Percentiles rank a stretch among this genome's conserved stretches.
Conservation (phyloP, 2,797 vertebrate genomes). For the Triplophysa yarkandensis region DNA sequence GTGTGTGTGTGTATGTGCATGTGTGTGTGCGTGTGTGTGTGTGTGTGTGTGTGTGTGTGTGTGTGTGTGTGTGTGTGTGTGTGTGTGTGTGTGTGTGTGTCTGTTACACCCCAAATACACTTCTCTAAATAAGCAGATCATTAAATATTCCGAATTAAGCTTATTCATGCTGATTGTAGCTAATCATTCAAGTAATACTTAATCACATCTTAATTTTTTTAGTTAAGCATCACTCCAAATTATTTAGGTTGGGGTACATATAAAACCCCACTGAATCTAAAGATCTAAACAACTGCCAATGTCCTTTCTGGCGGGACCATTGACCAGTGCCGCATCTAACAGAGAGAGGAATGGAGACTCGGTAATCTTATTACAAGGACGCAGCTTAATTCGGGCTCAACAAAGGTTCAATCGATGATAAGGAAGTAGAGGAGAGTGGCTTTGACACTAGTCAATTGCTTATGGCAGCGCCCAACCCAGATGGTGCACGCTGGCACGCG, state of each 20-base stretch:
- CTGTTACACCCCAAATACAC: too few relatives aligned
- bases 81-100: neutral
- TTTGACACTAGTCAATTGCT: conserved; percentile 59
- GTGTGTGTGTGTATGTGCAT: too few relatives aligned
- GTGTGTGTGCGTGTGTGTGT: too few relatives aligned
- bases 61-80: neutral
- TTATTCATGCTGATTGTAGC: neutral
- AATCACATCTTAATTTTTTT: neutral
- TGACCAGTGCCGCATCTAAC: conserved; percentile 37
- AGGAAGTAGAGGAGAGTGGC: conserved; percentile 55
- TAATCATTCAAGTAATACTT: conserved; percentile 5
- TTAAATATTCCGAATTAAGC: neutral
- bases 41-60: neutral
- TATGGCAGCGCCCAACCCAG: conserved; percentile 53
- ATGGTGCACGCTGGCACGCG: conserved; percentile 44
- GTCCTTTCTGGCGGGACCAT: conserved; percentile 30
- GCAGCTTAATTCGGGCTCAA: conserved; percentile 55
- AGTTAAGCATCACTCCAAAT: neutral
- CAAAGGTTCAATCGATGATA: conserved; percentile 59
- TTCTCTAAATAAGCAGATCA: neutral
- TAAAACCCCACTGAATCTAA: conserved; percentile 36
- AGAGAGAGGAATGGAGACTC: conserved; percentile 38
- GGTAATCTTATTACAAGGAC: conserved; percentile 58
- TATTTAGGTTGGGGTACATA: conserved; percentile 7
- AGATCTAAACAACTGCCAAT: conserved; percentile 35